Evolutionary conservation across 2,888 invertebrate genomes (phyloP).

Genomic region (Dolichopus griseipennis): DNA sequence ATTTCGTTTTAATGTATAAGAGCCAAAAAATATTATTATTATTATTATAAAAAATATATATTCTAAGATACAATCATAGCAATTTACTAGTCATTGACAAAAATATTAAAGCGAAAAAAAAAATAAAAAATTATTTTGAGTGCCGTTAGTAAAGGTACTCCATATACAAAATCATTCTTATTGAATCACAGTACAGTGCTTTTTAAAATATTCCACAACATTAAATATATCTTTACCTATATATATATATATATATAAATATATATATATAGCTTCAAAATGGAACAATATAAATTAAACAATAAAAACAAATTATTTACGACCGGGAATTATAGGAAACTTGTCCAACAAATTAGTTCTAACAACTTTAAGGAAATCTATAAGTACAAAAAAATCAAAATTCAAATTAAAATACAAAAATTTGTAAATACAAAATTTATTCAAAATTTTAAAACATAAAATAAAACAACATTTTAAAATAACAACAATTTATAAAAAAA

Average conservation of each 20-base stretch:
- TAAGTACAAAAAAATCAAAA: no score
- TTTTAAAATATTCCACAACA: neutral
- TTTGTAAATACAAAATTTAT: no score
- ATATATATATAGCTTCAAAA: neutral
- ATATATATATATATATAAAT: no score
- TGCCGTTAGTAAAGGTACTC: neutral
- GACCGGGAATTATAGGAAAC: no score
- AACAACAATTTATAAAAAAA: no score
- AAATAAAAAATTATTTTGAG: neutral
- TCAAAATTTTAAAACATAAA: no score
- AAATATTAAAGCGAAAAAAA: neutral
- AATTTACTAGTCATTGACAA: constrained; percentile 4
- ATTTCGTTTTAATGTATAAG: neutral
- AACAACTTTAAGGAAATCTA: no score
- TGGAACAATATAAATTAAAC: neutral
- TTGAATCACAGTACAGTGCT: neutral
- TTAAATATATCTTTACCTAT: neutral
- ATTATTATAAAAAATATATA: neutral
- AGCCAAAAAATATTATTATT: neutral
- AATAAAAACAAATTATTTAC: neutral
- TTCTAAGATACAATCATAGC: neutral
- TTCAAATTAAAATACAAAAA: no score
- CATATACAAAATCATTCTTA: neutral
- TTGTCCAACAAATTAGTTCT: no score
- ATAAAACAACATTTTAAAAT: no score